Evolutionary conservation across 1,140 invertebrate genomes (phyloP).

Genomic region (Drosophila eugracilis): DNA sequence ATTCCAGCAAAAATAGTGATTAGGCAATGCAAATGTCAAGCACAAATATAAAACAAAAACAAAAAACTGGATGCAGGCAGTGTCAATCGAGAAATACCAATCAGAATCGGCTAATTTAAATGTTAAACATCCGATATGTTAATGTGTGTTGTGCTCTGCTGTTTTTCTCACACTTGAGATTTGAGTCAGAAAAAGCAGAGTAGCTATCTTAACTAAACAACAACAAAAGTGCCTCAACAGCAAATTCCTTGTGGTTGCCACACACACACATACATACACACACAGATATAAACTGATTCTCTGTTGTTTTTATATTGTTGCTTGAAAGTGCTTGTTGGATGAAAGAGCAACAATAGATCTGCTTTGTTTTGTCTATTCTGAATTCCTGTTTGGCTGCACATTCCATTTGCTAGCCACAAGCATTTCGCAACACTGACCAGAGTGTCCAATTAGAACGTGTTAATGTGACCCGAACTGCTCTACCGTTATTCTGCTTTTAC

Average conservation of each 20-base stretch:
- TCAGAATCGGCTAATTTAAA: conserved; percentile 76
- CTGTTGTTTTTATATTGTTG: background rate
- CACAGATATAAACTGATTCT: background rate
- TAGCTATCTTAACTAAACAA: conserved; percentile 30
- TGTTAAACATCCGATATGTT: conserved; percentile 50
- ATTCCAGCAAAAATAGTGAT: conserved; percentile 41
- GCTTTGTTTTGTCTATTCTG: conserved; percentile 57
- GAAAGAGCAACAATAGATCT: conserved; percentile 53
- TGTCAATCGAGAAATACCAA: conserved; percentile 33
- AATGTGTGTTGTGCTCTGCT: conserved; percentile 21
- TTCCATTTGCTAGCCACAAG: conserved; percentile 34
- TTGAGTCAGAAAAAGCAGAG: conserved; percentile 25
- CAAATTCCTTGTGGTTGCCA: conserved; percentile 74
- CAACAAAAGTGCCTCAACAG: conserved; percentile 73
- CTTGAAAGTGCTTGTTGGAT: conserved; percentile 11
- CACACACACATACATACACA: conserved; percentile 16
- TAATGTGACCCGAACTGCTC: conserved; percentile 53
- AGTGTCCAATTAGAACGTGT: conserved; percentile 64
- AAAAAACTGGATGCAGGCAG: conserved; percentile 44
- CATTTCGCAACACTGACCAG: conserved; percentile 67
- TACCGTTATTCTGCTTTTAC: conserved; percentile 23
- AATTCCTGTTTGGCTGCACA: conserved; percentile 37
- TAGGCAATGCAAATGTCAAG: conserved; percentile 68
- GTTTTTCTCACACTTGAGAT: conserved; percentile 67
- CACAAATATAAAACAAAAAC: conserved; percentile 1